phyloP scores from a whole-genome alignment of 2,113 vertebrate genomes.

The Manacus vitellinus region DNA sequence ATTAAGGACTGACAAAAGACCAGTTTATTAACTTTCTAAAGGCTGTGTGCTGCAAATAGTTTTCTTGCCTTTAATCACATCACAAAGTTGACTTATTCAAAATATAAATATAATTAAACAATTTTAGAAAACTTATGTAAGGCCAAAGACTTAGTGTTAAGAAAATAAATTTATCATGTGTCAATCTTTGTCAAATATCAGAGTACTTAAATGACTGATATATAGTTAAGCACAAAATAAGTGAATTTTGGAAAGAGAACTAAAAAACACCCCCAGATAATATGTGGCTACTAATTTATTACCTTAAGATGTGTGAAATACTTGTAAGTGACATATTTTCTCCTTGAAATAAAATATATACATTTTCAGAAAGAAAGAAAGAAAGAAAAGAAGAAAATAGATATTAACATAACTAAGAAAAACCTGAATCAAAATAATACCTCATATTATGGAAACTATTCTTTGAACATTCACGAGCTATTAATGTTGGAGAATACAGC shows the following conservation, averaged over 20 bases:
- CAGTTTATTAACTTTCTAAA: not conserved
- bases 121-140: not conserved
- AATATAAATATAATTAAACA: not conserved
- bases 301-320: not conserved
- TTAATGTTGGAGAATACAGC: not conserved
- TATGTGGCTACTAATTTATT: not conserved
- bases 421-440: rapidly evolving
- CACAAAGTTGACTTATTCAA: not conserved
- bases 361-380: not conserved
- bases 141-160: not conserved
- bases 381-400: not conserved
- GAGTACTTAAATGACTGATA: not conserved
- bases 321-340: not conserved
- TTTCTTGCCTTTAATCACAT: not conserved
- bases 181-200: not conserved
- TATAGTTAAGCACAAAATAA: not conserved
- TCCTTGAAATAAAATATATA: not conserved
- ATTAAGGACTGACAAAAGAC: not conserved
- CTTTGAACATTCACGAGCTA: not conserved
- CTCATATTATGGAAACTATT: not conserved
- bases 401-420: not conserved
- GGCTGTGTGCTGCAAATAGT: not conserved
- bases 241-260: not conserved
- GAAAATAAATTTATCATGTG: not conserved
- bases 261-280: not conserved